These are phyloP conservation scores for Takifugu flavidus DNA, from an alignment of 2,113 vertebrate species.

Conservation along the genomic window DNA sequence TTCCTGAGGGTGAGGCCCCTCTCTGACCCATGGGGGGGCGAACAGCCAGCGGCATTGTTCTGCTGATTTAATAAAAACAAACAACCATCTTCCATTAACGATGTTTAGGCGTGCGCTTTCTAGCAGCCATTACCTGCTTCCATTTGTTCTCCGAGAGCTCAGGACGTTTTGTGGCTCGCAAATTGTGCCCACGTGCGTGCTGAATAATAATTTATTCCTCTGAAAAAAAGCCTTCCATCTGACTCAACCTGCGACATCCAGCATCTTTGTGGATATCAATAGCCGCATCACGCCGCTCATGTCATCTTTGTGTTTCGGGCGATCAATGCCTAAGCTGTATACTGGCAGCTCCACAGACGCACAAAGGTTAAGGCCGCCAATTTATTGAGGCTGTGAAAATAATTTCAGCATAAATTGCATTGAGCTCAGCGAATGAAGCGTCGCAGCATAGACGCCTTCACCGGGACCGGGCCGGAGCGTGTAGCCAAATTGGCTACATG, in stretches of 20 bases:
- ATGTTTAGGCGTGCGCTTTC: constrained; percentile 30
- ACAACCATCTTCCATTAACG: constrained; percentile 53
- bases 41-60: constrained; percentile 45
- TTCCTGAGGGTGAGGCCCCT: neutral
- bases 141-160: constrained; percentile 50
- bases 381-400: constrained; percentile 3
- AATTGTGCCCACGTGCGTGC: constrained; percentile 43
- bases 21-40: constrained; percentile 26
- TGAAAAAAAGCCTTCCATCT: constrained; percentile 26
- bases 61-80: constrained; percentile 47
- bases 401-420: constrained; percentile 2
- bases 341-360: constrained; percentile 18
- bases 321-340: neutral
- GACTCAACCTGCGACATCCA: constrained; percentile 20
- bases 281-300: constrained; percentile 2
- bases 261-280: neutral
- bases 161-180: constrained; percentile 51
- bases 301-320: too few relatives aligned
- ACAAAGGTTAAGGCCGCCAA: constrained; percentile 41
- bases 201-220: constrained; percentile 25
- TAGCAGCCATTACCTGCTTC: constrained; percentile 35
- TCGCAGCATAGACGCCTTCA: constrained; percentile 1
- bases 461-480: neutral
- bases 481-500: neutral
- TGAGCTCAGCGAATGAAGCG: constrained; percentile 2